phyloP scores from a whole-genome alignment of 2,797 vertebrate genomes.

The Borostomias antarcticus region DNA sequence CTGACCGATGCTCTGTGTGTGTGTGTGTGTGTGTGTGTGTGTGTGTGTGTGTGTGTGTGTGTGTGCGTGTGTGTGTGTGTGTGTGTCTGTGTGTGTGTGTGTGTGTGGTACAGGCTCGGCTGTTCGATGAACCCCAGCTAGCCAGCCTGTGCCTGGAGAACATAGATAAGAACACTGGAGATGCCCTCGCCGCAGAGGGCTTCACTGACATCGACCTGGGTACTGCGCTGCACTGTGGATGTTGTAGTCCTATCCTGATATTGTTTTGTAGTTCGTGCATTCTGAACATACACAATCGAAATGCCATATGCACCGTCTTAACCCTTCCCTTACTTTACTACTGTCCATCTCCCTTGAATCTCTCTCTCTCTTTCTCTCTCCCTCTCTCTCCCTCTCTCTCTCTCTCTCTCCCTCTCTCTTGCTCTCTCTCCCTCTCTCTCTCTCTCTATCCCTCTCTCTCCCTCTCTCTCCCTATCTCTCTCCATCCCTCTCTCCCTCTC shows the following conservation, averaged over 20 bases:
- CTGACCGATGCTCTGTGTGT: too few relatives aligned
- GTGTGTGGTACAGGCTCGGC: slow-evolving; percentile 80
- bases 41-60: not conserved
- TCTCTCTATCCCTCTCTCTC: too few relatives aligned
- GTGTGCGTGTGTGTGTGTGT: not conserved
- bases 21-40: slow-evolving; percentile 2
- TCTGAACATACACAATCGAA: too few relatives aligned
- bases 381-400: not conserved
- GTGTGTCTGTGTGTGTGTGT: not conserved
- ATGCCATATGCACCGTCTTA: not conserved
- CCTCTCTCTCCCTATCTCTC: not conserved
- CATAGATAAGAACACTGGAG: slow-evolving; percentile 97
- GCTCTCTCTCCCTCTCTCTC: too few relatives aligned
- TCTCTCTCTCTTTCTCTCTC: too few relatives aligned
- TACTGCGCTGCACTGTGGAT: slow-evolving; percentile 55
- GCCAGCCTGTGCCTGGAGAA: slow-evolving; percentile 97
- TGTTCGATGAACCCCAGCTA: slow-evolving; percentile 97
- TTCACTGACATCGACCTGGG: slow-evolving; percentile 97
- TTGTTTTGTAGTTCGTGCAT: not conserved
- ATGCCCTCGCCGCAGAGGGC: slow-evolving; percentile 93
- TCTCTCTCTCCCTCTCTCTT: too few relatives aligned
- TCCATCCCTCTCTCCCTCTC: not conserved
- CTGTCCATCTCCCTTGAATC: too few relatives aligned
- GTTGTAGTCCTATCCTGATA: not conserved
- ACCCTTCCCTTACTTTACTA: not conserved